Percentiles rank a stretch among this genome's conserved stretches.
Evolutionary conservation across 2,888 invertebrate genomes (phyloP).

Genomic region (Dichetophora obliterata): DNA sequence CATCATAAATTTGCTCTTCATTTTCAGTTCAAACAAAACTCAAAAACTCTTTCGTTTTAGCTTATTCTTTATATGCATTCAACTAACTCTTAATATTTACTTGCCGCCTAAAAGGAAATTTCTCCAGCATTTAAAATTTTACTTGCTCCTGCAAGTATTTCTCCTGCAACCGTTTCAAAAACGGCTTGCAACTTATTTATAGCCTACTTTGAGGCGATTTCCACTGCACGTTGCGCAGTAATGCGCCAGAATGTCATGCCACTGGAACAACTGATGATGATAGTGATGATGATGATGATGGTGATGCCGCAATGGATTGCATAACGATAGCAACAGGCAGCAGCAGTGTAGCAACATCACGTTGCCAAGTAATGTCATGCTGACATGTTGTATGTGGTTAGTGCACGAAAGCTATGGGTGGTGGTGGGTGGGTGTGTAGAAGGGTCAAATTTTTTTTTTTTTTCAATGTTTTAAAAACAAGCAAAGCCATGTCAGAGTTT

Average conservation of each 20-base stretch:
- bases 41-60: background rate
- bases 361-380: slow-evolving; percentile 3
- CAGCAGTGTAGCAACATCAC: slow-evolving; percentile 15
- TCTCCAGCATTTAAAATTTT: background rate
- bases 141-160: background rate
- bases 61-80: background rate
- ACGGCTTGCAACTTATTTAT: background rate
- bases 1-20: background rate
- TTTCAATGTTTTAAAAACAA: background rate
- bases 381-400: background rate
- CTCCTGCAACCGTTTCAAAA: slow-evolving; percentile 24
- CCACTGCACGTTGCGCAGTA: slow-evolving; percentile 18
- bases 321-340: slow-evolving; percentile 41
- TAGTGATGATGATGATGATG: background rate
- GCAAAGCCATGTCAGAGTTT: too few relatives aligned
- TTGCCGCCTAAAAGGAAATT: slow-evolving; percentile 5
- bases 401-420: background rate
- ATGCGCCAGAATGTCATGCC: background rate
- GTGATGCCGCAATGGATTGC: slow-evolving; percentile 22
- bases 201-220: slow-evolving; percentile 11
- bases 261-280: background rate
- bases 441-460: background rate
- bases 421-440: background rate
- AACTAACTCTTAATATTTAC: background rate
- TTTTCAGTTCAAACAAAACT: background rate